Evolutionary conservation across 2,888 invertebrate species (phyloP).

Genomic region (Mayetiola destructor): DNA sequence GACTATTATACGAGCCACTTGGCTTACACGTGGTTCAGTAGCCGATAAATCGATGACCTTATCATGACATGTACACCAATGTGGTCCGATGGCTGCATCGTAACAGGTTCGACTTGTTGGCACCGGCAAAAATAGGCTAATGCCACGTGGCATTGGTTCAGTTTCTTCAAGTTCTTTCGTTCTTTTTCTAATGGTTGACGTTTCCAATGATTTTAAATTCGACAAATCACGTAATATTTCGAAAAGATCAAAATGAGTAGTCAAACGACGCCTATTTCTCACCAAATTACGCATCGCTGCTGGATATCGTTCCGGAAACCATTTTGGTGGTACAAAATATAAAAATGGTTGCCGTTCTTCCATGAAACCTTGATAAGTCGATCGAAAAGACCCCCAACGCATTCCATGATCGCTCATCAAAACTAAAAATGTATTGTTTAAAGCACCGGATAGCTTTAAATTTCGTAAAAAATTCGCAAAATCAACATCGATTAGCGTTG

Average conservation of each 20-base stretch:
- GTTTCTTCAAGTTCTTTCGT: conserved; percentile 29
- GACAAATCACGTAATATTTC: conserved; percentile 60
- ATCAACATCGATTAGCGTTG: conserved; percentile 54
- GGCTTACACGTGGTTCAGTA: conserved; percentile 39
- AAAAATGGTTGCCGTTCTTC: conserved; percentile 80
- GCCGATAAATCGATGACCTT: conserved; percentile 42
- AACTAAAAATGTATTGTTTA: conserved; percentile 54
- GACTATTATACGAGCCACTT: conserved; percentile 48
- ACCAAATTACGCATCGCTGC: conserved; percentile 48
- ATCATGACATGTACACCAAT: conserved; percentile 80
- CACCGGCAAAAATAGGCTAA: conserved; percentile 64
- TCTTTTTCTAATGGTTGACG: conserved; percentile 32
- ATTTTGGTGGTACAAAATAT: conserved; percentile 54
- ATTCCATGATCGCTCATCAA: conserved; percentile 84
- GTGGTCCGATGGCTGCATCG: conserved; percentile 60
- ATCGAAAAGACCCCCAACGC: conserved; percentile 67
- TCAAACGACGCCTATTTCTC: conserved; percentile 52
- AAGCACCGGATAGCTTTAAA: conserved; percentile 20
- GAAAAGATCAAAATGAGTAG: conserved; percentile 72
- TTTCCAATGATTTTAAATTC: conserved; percentile 36
- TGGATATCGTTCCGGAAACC: conserved; percentile 50
- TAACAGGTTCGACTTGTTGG: conserved; percentile 58
- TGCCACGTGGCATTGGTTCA: conserved; percentile 41
- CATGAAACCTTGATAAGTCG: conserved; percentile 68
- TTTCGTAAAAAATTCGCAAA: conserved; percentile 33